Evolutionary conservation across 2,888 invertebrate species (phyloP).

Genomic region (Papilio demoleus): DNA sequence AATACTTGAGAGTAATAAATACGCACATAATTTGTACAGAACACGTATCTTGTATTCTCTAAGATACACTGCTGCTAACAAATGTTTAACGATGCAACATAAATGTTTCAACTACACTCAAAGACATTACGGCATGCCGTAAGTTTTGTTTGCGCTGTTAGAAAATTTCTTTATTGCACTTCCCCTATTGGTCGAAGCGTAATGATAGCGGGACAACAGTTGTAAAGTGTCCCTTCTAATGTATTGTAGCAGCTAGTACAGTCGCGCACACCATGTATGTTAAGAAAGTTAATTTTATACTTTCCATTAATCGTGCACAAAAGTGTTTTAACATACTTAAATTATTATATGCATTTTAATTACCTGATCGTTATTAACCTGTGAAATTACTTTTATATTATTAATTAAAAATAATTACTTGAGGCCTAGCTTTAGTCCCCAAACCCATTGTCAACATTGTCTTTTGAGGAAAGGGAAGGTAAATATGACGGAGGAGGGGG

Average conservation of each 20-base stretch:
- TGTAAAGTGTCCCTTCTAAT: constrained; percentile 42
- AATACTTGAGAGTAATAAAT: constrained; percentile 36
- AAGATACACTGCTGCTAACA: constrained; percentile 27
- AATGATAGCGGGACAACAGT: constrained; percentile 44
- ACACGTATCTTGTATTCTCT: constrained; percentile 28
- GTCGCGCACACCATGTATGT: constrained; percentile 7
- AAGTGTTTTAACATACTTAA: no score
- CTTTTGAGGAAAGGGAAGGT: no score
- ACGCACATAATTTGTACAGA: constrained; percentile 19
- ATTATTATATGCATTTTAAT: no score
- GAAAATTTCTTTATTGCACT: constrained; percentile 45
- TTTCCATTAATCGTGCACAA: no score
- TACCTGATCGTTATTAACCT: no score
- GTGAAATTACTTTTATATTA: no score
- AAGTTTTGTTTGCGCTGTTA: constrained; percentile 38
- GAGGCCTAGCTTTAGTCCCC: no score
- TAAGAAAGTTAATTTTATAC: background rate
- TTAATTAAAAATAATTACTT: no score
- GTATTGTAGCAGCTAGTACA: constrained; percentile 36
- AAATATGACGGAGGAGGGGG: no score
- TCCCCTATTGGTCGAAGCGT: constrained; percentile 42
- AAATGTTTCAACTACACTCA: constrained; percentile 34
- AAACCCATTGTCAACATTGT: no score
- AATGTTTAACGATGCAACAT: constrained; percentile 37
- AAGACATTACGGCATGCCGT: constrained; percentile 35